A percentile compares a stretch with the other conserved stretches of the same genome.
Evolutionary conservation across 1,140 invertebrate species (phyloP).

Genomic region (Hestina assimilis): DNA sequence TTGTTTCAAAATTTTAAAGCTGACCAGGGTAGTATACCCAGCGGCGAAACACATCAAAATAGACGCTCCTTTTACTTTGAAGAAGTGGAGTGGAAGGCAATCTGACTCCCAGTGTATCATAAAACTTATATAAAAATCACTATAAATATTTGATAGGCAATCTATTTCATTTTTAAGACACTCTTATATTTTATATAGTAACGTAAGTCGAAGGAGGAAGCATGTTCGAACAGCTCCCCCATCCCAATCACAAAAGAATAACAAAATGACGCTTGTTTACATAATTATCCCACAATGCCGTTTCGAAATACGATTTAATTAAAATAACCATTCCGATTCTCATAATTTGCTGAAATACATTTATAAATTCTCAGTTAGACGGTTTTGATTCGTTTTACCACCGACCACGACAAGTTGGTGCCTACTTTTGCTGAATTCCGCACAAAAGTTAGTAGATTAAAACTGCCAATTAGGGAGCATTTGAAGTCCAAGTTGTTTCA

Average conservation of each 20-base stretch:
- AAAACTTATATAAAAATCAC: too few relatives aligned
- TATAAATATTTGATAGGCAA: too few relatives aligned
- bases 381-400: conserved; percentile 65
- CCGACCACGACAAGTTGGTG: conserved; percentile 72
- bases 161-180: too few relatives aligned
- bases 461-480: conserved; percentile 75
- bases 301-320: conserved; percentile 31
- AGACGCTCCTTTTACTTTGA: conserved; percentile 13
- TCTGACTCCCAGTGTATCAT: background rate
- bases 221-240: conserved; percentile 1
- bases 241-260: conserved; percentile 19
- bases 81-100: conserved; percentile 6
- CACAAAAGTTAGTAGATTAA: conserved; percentile 76
- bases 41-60: conserved; percentile 13
- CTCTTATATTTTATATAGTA: background rate
- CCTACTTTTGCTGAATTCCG: conserved; percentile 68
- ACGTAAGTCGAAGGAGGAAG: background rate
- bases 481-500: conserved; percentile 75
- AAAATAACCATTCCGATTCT: conserved; percentile 50
- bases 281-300: conserved; percentile 27
- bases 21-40: conserved; percentile 7
- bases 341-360: conserved; percentile 65
- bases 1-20: conserved; percentile 24
- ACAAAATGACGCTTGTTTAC: conserved; percentile 33
- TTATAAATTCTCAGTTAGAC: conserved; percentile 69